Evolutionary conservation across 2,797 vertebrate genomes (phyloP).

Genomic region (Epinephelus coioides): DNA sequence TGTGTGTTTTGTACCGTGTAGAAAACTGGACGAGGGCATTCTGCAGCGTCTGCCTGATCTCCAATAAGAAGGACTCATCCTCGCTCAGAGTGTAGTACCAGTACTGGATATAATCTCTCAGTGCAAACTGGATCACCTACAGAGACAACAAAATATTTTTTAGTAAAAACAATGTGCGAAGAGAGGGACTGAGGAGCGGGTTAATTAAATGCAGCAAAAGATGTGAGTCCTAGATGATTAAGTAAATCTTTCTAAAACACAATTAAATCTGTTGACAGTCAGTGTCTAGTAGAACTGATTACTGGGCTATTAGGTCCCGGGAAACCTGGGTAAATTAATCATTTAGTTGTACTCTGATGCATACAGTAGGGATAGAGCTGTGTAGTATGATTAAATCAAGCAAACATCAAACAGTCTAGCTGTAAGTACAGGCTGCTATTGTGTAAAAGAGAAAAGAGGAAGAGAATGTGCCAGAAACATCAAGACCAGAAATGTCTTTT

Average conservation of each 20-base stretch:
- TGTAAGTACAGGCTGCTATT: background rate
- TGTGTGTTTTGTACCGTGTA: slow-evolving; percentile 87
- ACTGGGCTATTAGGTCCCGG: background rate
- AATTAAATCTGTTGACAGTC: slow-evolving; percentile 1
- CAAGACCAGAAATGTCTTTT: slow-evolving; percentile 1
- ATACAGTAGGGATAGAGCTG: background rate
- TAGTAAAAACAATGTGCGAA: background rate
- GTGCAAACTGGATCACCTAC: slow-evolving; percentile 98
- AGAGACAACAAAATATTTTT: slow-evolving; percentile 4
- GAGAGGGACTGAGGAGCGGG: background rate
- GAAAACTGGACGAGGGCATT: slow-evolving; percentile 98
- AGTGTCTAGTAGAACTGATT: background rate
- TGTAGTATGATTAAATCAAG: slow-evolving; percentile 22
- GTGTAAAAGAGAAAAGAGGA: background rate
- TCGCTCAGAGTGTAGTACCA: slow-evolving; percentile 99
- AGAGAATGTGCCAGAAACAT: slow-evolving; percentile 15
- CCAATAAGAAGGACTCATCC: slow-evolving; percentile 97
- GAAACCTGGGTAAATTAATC: slow-evolving; percentile 6
- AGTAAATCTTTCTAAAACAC: slow-evolving; percentile 7
- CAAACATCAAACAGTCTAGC: background rate
- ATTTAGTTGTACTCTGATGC: background rate
- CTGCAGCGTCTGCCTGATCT: slow-evolving; percentile 97
- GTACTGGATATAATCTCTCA: slow-evolving; percentile 99
- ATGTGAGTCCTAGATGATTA: background rate
- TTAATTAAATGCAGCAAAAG: background rate